A percentile compares a stretch with the other conserved stretches of the same genome.
phyloP scores from a whole-genome alignment of 2,113 vertebrate species.

The Platycercus adscitus region DNA sequence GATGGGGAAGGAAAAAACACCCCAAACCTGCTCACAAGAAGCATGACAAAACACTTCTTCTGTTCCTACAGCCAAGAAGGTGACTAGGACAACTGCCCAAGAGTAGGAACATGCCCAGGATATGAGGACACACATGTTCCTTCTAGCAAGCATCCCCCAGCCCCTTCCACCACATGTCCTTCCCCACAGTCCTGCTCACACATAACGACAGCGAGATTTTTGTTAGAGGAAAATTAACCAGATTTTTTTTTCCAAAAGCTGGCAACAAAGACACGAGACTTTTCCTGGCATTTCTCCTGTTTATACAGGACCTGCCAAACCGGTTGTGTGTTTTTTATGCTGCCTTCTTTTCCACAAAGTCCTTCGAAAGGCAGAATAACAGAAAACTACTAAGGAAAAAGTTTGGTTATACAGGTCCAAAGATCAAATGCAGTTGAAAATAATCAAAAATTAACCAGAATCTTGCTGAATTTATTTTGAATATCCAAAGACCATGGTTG shows the following conservation, averaged over 20 bases:
- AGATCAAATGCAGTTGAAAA: constrained; percentile 3
- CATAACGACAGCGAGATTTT: not conserved
- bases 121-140: not conserved
- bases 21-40: not conserved
- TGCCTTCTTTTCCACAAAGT: constrained; percentile 62
- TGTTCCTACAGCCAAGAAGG: not conserved
- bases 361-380: constrained; percentile 61
- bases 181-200: not conserved
- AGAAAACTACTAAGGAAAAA: constrained; percentile 46
- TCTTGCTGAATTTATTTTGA: not conserved
- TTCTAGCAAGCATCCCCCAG: not conserved
- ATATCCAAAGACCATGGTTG: not conserved
- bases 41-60: not conserved
- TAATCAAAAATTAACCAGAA: constrained; percentile 34
- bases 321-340: constrained; percentile 62
- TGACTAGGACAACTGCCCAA: not conserved
- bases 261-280: constrained; percentile 21
- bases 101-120: not conserved
- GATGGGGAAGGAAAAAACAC: not conserved
- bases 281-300: constrained; percentile 60
- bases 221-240: not conserved
- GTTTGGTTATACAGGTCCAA: constrained; percentile 28
- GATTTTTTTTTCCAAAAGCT: not conserved
- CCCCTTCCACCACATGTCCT: not conserved
- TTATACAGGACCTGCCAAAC: constrained; percentile 69